phyloP scores from a whole-genome alignment of 2,888 invertebrate genomes.

The Acanthacorydalis orientalis region DNA sequence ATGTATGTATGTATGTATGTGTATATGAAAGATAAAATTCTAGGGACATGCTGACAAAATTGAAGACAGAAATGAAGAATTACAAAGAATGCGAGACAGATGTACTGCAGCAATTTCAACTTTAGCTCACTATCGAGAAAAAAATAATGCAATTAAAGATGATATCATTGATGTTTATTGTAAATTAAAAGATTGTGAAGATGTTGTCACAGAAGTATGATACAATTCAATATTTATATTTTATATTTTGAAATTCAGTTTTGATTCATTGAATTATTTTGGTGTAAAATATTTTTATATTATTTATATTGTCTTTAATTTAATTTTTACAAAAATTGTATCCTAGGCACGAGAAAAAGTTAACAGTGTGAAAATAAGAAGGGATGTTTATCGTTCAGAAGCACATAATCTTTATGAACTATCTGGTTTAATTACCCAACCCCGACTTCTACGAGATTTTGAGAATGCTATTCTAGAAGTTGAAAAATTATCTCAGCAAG shows the following conservation, averaged over 20 bases:
- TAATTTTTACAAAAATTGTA: neutral
- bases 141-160: conserved; percentile 23
- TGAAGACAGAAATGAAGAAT: conserved; percentile 35
- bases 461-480: conserved; percentile 22
- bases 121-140: conserved; percentile 34
- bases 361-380: conserved; percentile 21
- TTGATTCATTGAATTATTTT: too few relatives aligned
- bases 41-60: conserved; percentile 32
- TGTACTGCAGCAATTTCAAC: conserved; percentile 30
- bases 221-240: neutral
- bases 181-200: conserved; percentile 12
- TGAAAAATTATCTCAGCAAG: conserved; percentile 15
- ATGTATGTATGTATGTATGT: too few relatives aligned
- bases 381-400: conserved; percentile 26
- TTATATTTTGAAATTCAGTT: neutral
- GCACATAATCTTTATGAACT: conserved; percentile 25
- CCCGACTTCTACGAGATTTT: conserved; percentile 29
- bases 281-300: too few relatives aligned
- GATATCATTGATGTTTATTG: conserved; percentile 18
- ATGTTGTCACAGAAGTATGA: conserved; percentile 8
- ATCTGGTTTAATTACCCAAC: conserved; percentile 32
- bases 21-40: neutral
- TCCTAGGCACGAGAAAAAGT: conserved; percentile 19
- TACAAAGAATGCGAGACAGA: conserved; percentile 27
- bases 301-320: neutral